These are phyloP conservation scores for Cephus runcator DNA, from an alignment of 2,888 invertebrate genomes.

Conservation along the genomic window DNA sequence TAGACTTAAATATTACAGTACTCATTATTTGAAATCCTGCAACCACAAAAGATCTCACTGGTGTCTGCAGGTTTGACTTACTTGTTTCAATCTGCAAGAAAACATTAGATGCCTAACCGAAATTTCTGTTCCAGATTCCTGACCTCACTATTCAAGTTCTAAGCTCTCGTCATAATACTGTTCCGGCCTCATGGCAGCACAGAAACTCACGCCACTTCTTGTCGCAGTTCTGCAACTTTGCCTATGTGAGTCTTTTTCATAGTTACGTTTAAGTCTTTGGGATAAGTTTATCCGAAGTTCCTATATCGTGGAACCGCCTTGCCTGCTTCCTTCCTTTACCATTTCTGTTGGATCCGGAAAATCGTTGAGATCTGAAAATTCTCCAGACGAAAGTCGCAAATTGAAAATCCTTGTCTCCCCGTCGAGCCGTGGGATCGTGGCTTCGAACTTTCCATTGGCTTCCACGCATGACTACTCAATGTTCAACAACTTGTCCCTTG, in stretches of 20 bases:
- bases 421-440: conserved; percentile 21
- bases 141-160: conserved; percentile 14
- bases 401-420: conserved; percentile 48
- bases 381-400: conserved; percentile 42
- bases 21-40: background rate
- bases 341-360: conserved; percentile 24
- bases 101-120: conserved; percentile 28
- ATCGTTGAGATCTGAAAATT: conserved; percentile 28
- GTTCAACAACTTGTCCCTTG: background rate
- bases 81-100: background rate
- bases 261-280: background rate
- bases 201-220: conserved; percentile 57
- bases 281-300: conserved; percentile 11
- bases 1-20: no score
- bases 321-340: conserved; percentile 16
- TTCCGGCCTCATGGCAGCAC: conserved; percentile 58
- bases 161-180: conserved; percentile 9
- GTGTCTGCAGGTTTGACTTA: no score
- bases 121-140: conserved; percentile 47
- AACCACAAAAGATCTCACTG: background rate
- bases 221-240: conserved; percentile 56
- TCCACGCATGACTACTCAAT: background rate
- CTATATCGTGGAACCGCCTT: background rate
- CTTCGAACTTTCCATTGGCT: conserved; percentile 7
- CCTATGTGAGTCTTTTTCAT: conserved; percentile 52